phyloP scores from a whole-genome alignment of 2,113 vertebrate species.

The Okapia johnstoni region DNA sequence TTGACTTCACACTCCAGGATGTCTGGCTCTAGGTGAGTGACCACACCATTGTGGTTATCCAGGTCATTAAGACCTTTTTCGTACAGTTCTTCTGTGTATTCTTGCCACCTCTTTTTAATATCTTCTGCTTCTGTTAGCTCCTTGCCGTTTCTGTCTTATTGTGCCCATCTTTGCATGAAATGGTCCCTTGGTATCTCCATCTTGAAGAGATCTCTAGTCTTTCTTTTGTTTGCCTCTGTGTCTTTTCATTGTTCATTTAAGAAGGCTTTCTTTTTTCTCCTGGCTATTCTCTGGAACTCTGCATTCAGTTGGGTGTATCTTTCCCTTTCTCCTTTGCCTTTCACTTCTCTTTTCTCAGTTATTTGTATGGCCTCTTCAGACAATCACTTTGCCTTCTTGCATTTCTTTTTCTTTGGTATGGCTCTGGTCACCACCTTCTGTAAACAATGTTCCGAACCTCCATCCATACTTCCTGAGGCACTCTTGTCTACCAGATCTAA shows the following conservation, averaged over 20 bases:
- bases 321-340: not conserved
- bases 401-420: not conserved
- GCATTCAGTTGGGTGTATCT: not conserved
- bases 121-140: not conserved
- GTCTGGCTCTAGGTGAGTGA: not conserved
- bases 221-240: not conserved
- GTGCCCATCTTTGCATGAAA: not conserved
- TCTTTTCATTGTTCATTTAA: not conserved
- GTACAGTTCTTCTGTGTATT: not conserved
- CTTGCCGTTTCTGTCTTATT: not conserved
- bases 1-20: not conserved
- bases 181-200: not conserved
- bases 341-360: not conserved
- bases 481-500: not conserved
- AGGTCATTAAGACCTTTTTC: not conserved
- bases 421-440: not conserved
- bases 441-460: not conserved
- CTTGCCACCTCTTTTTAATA: not conserved
- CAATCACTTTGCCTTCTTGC: not conserved
- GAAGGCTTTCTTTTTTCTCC: not conserved
- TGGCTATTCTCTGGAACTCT: not conserved
- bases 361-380: not conserved
- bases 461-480: not conserved
- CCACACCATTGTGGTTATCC: not conserved
- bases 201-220: not conserved